phyloP scores from a whole-genome alignment of 2,888 invertebrate genomes.

The Drosophila lacicola region DNA sequence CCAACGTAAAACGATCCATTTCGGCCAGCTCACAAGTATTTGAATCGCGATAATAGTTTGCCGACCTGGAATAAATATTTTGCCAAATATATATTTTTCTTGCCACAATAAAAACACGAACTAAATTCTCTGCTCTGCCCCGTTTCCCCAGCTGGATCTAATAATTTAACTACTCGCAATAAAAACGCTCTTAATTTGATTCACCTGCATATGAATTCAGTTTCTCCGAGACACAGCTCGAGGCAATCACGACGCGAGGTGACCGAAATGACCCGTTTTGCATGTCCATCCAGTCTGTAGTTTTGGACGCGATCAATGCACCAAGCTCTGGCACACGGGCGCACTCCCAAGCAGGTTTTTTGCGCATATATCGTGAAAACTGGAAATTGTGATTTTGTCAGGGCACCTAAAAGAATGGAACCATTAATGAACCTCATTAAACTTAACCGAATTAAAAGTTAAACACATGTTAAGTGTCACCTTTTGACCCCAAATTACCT shows the following conservation, averaged over 20 bases:
- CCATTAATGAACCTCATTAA: no score
- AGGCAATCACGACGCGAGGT: conserved; percentile 94
- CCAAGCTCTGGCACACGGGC: conserved; percentile 96
- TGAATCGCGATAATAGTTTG: conserved; percentile 94
- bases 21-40: conserved; percentile 95
- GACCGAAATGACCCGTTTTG: conserved; percentile 90
- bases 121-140: no score
- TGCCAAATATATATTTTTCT: no score
- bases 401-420: conserved; percentile 88
- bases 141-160: no score
- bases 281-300: conserved; percentile 91
- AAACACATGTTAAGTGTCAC: no score
- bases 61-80: conserved; percentile 88
- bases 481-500: conserved; percentile 87
- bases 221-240: conserved; percentile 94
- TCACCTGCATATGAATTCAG: conserved; percentile 96
- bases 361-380: conserved; percentile 98
- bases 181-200: conserved; percentile 68
- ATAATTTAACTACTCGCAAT: no score
- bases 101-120: no score
- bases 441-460: no score
- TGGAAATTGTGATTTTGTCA: conserved; percentile 96
- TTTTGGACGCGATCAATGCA: conserved; percentile 96
- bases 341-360: conserved; percentile 94
- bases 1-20: conserved; percentile 96